A percentile compares a stretch with the other conserved stretches of the same genome.
Evolutionary conservation across 2,113 vertebrate species (phyloP).

Genomic region (Forbesichthys papilliferus): DNA sequence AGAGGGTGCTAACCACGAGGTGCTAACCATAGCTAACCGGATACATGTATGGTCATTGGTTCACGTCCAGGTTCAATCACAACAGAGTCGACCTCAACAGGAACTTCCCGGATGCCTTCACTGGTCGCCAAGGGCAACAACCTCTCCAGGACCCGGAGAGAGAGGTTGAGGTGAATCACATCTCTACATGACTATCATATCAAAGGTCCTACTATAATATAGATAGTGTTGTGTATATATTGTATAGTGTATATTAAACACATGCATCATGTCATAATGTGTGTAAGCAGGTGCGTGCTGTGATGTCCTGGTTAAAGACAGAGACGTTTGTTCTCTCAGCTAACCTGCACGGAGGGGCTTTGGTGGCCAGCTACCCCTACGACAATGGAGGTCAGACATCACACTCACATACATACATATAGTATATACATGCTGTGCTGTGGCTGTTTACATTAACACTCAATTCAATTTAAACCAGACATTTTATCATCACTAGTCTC

Average conservation of each 20-base stretch:
- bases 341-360: constrained; percentile 91
- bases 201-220: neutral
- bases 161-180: constrained; percentile 79
- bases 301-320: constrained; percentile 86
- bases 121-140: constrained; percentile 12
- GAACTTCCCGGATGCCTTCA: constrained; percentile 90
- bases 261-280: neutral
- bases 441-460: too few relatives aligned
- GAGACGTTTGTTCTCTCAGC: constrained; percentile 93
- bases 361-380: constrained; percentile 94
- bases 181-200: neutral
- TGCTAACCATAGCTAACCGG: neutral
- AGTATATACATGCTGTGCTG: too few relatives aligned
- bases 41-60: neutral
- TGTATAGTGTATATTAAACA: neutral
- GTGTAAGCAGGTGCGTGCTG: constrained; percentile 74
- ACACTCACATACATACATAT: neutral
- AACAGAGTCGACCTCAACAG: constrained; percentile 88
- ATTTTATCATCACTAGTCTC: too few relatives aligned
- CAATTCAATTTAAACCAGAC: too few relatives aligned
- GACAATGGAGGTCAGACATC: constrained; percentile 82
- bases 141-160: constrained; percentile 13
- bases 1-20: neutral
- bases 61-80: constrained; percentile 79
- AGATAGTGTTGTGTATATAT: neutral